phyloP scores from a whole-genome alignment of 2,113 vertebrate species.

The Xyliphius kryptos region DNA sequence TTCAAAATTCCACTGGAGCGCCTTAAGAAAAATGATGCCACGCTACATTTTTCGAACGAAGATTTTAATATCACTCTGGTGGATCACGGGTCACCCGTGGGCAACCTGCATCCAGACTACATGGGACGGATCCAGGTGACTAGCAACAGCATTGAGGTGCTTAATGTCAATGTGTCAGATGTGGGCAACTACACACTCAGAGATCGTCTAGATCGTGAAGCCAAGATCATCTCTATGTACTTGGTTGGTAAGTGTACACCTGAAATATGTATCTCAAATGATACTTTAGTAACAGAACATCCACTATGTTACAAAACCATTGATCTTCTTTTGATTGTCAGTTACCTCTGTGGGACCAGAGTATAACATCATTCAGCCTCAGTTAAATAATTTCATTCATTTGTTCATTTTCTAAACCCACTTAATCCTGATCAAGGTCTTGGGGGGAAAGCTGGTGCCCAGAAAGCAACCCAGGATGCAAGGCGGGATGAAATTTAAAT shows the following conservation, averaged over 20 bases:
- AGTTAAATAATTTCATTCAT: too few relatives aligned
- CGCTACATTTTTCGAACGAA: slow-evolving; percentile 39
- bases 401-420: too few relatives aligned
- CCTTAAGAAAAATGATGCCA: slow-evolving; percentile 14
- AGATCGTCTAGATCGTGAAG: slow-evolving; percentile 31
- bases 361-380: too few relatives aligned
- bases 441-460: too few relatives aligned
- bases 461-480: too few relatives aligned
- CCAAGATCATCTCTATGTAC: slow-evolving; percentile 48
- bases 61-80: slow-evolving; percentile 48
- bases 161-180: slow-evolving; percentile 45
- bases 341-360: too few relatives aligned
- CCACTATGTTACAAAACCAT: too few relatives aligned
- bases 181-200: slow-evolving; percentile 48
- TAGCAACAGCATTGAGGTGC: slow-evolving; percentile 39
- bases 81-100: slow-evolving; percentile 32
- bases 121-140: slow-evolving; percentile 37
- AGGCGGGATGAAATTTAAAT: too few relatives aligned
- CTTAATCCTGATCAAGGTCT: too few relatives aligned
- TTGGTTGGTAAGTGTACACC: slow-evolving; percentile 45
- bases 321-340: too few relatives aligned
- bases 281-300: too few relatives aligned
- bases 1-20: slow-evolving; percentile 49
- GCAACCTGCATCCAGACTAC: slow-evolving; percentile 35
- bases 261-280: too few relatives aligned